Percentiles rank a stretch among this genome's conserved stretches.
These are phyloP conservation scores for Anorthoa munda DNA, from an alignment of 2,888 invertebrate species.

Conservation along the genomic window DNA sequence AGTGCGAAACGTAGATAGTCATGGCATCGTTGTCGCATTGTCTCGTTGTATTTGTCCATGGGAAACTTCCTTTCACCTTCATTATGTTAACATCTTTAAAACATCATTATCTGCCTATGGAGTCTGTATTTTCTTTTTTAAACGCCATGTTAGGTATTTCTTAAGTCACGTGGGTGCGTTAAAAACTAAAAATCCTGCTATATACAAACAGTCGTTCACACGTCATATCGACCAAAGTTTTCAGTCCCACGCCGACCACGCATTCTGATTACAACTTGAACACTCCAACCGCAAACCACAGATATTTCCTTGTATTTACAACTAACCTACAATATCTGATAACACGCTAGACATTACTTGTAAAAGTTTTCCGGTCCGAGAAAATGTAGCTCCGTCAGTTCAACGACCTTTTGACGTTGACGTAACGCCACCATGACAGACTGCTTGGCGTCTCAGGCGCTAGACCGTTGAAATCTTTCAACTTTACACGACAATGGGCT, in stretches of 20 bases:
- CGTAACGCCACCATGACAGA: slow-evolving; percentile 55
- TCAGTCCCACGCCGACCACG: slow-evolving; percentile 16
- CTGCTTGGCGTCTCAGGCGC: slow-evolving; percentile 62
- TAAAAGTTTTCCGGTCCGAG: slow-evolving; percentile 39
- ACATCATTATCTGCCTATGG: neutral
- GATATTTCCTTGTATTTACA: slow-evolving; percentile 19
- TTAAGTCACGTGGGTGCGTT: neutral
- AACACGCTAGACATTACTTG: slow-evolving; percentile 26
- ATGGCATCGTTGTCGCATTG: too few species aligned
- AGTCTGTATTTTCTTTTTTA: neutral
- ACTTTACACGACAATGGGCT: slow-evolving; percentile 50
- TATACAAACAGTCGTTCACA: neutral
- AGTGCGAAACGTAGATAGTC: too few species aligned
- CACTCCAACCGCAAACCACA: slow-evolving; percentile 24
- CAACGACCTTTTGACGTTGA: slow-evolving; percentile 63
- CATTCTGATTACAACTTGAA: slow-evolving; percentile 3
- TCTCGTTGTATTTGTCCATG: too few species aligned
- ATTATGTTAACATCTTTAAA: neutral
- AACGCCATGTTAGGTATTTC: neutral
- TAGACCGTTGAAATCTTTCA: slow-evolving; percentile 53
- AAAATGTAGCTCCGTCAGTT: slow-evolving; percentile 55
- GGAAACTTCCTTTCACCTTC: neutral
- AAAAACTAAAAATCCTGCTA: neutral
- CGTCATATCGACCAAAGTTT: neutral
- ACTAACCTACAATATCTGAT: slow-evolving; percentile 20